Conservation (phyloP, 2,888 invertebrate genomes). For the Asteroscopus sphinx region DNA sequence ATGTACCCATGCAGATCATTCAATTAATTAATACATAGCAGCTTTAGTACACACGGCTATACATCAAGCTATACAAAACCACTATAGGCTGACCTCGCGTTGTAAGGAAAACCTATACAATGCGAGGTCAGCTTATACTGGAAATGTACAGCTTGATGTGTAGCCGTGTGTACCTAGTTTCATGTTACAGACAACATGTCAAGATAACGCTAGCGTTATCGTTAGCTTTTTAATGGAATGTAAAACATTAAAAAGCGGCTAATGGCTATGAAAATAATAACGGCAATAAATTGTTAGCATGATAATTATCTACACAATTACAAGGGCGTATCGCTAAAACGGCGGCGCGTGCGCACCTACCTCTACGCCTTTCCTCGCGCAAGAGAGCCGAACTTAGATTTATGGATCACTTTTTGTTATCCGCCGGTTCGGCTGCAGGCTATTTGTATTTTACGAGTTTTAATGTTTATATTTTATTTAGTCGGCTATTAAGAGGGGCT, state of each 20-base stretch:
- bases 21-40: constrained; percentile 36
- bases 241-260: constrained; percentile 58
- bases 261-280: constrained; percentile 60
- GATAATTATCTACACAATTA: constrained; percentile 63
- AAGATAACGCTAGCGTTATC: constrained; percentile 45
- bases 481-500: not conserved
- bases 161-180: too few species aligned
- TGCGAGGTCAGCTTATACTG: too few species aligned
- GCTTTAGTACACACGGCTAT: constrained; percentile 34
- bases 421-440: constrained; percentile 29
- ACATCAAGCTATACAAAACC: too few species aligned
- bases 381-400: constrained; percentile 45
- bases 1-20: constrained; percentile 11
- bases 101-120: too few species aligned
- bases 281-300: constrained; percentile 58
- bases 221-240: too few species aligned
- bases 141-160: too few species aligned
- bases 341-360: constrained; percentile 54
- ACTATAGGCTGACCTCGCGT: too few species aligned
- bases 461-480: constrained; percentile 25
- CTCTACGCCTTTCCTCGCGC: constrained; percentile 49
- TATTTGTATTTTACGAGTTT: constrained; percentile 45
- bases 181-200: constrained; percentile 45
- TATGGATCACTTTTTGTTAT: constrained; percentile 49
- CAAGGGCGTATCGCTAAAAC: constrained; percentile 55